A percentile compares a stretch with the other conserved stretches of the same genome.
phyloP scores from a whole-genome alignment of 2,888 invertebrate species.

The Trachelus troglodyta region DNA sequence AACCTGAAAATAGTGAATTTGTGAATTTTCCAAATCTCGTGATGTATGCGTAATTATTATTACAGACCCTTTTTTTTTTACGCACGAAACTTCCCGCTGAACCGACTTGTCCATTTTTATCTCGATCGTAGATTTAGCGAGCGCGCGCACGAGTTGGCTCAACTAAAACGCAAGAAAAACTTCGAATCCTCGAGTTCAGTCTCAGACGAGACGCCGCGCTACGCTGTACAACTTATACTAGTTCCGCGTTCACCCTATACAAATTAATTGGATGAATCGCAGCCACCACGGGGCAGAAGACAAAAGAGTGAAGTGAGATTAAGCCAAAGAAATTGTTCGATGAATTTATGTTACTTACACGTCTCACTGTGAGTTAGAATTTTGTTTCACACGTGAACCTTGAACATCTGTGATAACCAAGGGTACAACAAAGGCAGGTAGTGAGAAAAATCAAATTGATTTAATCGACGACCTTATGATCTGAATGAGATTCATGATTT shows the following conservation, averaged over 20 bases:
- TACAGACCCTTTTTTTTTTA: not conserved
- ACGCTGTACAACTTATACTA: not conserved
- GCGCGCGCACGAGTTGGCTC: constrained; percentile 27
- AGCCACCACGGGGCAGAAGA: not conserved
- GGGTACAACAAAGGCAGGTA: not conserved
- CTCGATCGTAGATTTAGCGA: not conserved
- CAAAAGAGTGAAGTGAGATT: not conserved
- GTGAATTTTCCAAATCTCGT: too few relatives aligned
- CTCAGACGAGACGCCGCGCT: constrained; percentile 35
- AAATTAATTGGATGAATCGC: not conserved
- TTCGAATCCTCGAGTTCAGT: constrained; percentile 25
- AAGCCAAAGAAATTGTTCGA: not conserved
- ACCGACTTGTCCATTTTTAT: not conserved
- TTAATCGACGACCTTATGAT: not conserved
- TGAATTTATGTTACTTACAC: not conserved
- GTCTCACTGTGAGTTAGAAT: not conserved
- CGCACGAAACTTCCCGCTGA: not conserved
- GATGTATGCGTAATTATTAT: not conserved
- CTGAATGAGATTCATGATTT: not conserved
- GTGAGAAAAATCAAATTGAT: not conserved
- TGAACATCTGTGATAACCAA: not conserved
- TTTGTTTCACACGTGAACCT: not conserved
- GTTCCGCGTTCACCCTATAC: not conserved
- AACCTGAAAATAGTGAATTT: too few relatives aligned
- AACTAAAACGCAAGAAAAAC: constrained; percentile 12